Evolutionary conservation across 2,113 vertebrate genomes (phyloP).

Genomic region (Xiphias gladius): DNA sequence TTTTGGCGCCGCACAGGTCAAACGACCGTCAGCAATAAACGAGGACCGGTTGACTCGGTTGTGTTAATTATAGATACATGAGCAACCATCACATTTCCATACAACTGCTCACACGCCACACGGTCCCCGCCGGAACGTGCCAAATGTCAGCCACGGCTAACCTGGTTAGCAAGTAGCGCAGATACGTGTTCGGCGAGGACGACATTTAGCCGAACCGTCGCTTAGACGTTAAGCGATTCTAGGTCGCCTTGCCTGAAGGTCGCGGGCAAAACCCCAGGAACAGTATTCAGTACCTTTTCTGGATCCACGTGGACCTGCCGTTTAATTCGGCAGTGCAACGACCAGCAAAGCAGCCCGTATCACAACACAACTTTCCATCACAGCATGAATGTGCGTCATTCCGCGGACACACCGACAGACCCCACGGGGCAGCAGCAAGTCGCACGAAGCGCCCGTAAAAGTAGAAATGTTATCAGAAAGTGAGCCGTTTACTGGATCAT

Average conservation of each 20-base stretch:
- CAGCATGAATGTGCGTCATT: constrained; percentile 45
- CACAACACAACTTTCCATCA: neutral
- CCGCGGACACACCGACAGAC: neutral
- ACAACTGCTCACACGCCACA: neutral
- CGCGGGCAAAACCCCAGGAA: neutral
- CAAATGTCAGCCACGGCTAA: neutral
- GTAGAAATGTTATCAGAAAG: fast-evolving
- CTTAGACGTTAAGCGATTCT: neutral
- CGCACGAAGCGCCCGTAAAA: neutral
- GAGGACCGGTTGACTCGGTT: neutral
- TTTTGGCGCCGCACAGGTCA: constrained; percentile 9
- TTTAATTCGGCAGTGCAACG: neutral
- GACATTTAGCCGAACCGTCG: fast-evolving
- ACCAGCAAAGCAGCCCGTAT: fast-evolving
- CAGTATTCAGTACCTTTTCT: fast-evolving
- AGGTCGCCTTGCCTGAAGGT: too few species aligned
- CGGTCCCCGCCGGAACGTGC: too few species aligned
- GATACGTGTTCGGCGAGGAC: neutral
- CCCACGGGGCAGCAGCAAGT: neutral
- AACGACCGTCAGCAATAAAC: neutral
- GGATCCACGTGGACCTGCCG: fast-evolving
- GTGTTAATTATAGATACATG: neutral
- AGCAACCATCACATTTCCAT: neutral
- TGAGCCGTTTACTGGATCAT: fast-evolving
- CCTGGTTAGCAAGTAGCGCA: constrained; percentile 23